A percentile compares a stretch with the other conserved stretches of the same genome.
phyloP scores from a whole-genome alignment of 1,140 invertebrate species.

The Brachionus angularis region DNA sequence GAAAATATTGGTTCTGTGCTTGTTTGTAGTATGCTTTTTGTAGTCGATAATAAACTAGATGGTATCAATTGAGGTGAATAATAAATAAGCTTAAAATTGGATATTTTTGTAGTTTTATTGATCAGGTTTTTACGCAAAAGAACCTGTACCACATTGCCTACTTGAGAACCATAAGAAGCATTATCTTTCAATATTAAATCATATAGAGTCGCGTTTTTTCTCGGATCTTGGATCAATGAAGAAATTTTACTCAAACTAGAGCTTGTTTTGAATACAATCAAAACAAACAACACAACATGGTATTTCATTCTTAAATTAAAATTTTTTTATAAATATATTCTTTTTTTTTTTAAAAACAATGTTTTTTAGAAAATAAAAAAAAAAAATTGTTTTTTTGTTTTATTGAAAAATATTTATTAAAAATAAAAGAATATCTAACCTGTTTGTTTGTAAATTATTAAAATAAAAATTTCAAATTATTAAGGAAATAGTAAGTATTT shows the following conservation, averaged over 20 bases:
- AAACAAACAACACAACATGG: too few species aligned
- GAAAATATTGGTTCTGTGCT: slow-evolving; percentile 23
- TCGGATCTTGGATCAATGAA: slow-evolving; percentile 15
- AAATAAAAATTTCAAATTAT: too few species aligned
- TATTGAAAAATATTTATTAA: too few species aligned
- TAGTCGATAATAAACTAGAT: neutral
- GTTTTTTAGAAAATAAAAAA: too few species aligned
- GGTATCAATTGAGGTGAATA: slow-evolving; percentile 30
- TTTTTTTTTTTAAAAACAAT: too few species aligned
- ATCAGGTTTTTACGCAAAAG: neutral
- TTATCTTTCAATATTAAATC: slow-evolving; percentile 10
- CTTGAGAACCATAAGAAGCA: neutral
- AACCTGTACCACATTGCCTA: slow-evolving; percentile 7
- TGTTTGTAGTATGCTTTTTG: neutral
- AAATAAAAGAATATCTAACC: too few species aligned
- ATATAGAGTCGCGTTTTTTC: slow-evolving; percentile 6
- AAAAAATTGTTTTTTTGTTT: too few species aligned
- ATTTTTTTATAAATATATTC: too few species aligned
- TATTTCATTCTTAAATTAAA: too few species aligned
- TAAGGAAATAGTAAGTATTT: too few species aligned
- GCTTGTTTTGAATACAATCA: neutral
- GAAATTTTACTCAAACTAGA: too few species aligned
- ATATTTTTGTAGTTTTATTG: neutral
- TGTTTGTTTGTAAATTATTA: too few species aligned
- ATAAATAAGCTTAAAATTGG: slow-evolving; percentile 11